Base-by-base conservation (phyloP, 1,140 invertebrate genomes). In the Thrips palmi region DNA sequence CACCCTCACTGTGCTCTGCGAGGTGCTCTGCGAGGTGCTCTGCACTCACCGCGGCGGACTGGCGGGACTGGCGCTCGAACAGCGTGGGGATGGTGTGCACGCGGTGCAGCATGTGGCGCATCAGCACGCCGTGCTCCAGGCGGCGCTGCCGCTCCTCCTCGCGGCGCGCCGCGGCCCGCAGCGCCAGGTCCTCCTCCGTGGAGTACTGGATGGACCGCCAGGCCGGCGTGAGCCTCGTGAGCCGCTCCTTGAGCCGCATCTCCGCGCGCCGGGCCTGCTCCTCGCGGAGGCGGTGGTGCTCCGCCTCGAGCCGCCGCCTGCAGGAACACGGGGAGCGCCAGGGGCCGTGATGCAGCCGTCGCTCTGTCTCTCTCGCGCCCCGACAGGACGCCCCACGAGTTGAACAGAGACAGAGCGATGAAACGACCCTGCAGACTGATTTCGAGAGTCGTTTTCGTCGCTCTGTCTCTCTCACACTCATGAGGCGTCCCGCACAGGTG, bases 31-130 rank as follows among this genome's bases (percentile, higher is more conserved):
- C n/a, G n/a, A n/a, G n/a, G n/a, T n/a, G n/a, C n/a, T n/a, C n/a
- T n/a, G n/a, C n/a, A n/a, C n/a, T n/a, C n/a, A n/a, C n/a, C n/a
- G n/a, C n/a, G n/a, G n/a, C n/a, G n/a, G n/a, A n/a, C n/a, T n/a
- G n/a, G n/a, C n/a, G n/a, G n/a, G n/a, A n/a, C n/a, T 73, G 69
- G 33, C 74, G 58, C 54, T 77, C 72, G 45, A 77, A 78, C 10
- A 77, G 59, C 37, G 72, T 67, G 1, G 74, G 74, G 47, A 75
- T 74, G 44, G 63, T 62, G 32, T 69, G 68, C 0, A 78, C 74
- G 41, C 74, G 61, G 33, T 70, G 65, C 35, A 73, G 56, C 73
- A 78, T 78, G 40, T 69, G 49, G 52, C 75, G 68, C 74, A 78
- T 78, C 44, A 73, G 67, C 20, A 72, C 55, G 4, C 65, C 58